Conservation (phyloP, 2,113 vertebrate genomes). For the Gorilla gorilla region DNA sequence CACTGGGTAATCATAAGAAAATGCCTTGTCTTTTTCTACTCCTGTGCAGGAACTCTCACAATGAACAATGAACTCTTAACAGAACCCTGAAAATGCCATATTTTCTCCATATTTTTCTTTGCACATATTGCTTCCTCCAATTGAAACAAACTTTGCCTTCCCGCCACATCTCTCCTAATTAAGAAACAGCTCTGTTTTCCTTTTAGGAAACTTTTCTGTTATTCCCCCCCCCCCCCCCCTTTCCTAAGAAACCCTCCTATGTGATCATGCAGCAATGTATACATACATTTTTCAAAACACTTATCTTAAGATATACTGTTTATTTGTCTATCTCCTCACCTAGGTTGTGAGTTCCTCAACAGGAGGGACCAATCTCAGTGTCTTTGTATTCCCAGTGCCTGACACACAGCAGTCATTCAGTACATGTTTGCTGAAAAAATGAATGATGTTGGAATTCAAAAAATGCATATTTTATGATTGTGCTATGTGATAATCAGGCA, state of each 20-base stretch:
- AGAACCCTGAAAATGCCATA: background rate
- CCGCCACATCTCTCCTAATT: background rate
- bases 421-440: constrained; percentile 71
- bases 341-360: constrained; percentile 65
- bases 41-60: background rate
- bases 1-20: background rate
- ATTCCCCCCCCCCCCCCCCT: background rate
- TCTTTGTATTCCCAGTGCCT: constrained; percentile 62
- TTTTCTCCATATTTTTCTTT: background rate
- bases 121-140: background rate
- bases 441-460: constrained; percentile 52
- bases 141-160: background rate
- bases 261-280: background rate
- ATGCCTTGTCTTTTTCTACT: background rate
- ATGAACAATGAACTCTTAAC: background rate
- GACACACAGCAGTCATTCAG: constrained; percentile 60
- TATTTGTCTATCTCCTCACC: constrained; percentile 59
- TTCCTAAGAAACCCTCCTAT: constrained; percentile 35
- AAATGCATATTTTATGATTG: constrained; percentile 18
- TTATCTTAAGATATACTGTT: constrained; percentile 47
- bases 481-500: constrained; percentile 29
- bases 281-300: constrained; percentile 18
- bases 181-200: constrained; percentile 19
- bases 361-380: constrained; percentile 64
- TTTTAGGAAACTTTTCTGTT: background rate